These are phyloP conservation scores for Melanophora roralis DNA, from an alignment of 2,888 invertebrate species.

Conservation along the genomic window DNA sequence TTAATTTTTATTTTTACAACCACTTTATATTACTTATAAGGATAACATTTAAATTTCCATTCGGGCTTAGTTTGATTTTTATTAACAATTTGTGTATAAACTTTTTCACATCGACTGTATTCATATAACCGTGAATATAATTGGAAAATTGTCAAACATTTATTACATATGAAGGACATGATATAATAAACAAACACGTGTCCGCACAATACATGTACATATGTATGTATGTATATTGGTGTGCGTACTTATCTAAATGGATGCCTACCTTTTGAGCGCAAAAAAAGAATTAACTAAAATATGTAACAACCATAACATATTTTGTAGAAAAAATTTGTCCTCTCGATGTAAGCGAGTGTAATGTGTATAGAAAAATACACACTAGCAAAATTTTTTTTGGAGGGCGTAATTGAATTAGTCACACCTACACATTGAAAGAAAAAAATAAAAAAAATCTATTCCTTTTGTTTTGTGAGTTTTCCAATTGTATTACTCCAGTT, in stretches of 20 bases:
- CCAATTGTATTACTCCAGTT: not conserved
- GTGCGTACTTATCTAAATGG: not conserved
- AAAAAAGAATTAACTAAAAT: not conserved
- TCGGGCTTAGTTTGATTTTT: too few species aligned
- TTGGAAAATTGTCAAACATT: slow-evolving; percentile 54
- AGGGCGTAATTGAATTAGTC: slow-evolving; percentile 63
- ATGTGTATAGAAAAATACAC: slow-evolving; percentile 7
- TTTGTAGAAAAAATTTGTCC: not conserved
- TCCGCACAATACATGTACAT: too few species aligned
- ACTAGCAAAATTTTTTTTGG: not conserved
- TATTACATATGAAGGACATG: slow-evolving; percentile 28
- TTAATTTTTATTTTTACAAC: too few species aligned
- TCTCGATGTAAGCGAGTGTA: slow-evolving; percentile 2
- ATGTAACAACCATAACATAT: not conserved
- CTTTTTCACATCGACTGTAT: not conserved
- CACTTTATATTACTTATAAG: too few species aligned
- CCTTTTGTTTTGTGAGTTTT: not conserved
- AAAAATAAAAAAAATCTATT: not conserved
- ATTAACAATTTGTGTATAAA: not conserved
- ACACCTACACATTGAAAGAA: slow-evolving; percentile 56
- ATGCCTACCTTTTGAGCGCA: not conserved
- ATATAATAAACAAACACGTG: not conserved
- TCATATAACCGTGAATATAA: slow-evolving; percentile 54
- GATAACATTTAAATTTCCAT: not conserved
- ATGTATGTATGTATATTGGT: too few species aligned